Conservation (phyloP, 2,113 vertebrate species). For the Pituophis catenifer region DNA sequence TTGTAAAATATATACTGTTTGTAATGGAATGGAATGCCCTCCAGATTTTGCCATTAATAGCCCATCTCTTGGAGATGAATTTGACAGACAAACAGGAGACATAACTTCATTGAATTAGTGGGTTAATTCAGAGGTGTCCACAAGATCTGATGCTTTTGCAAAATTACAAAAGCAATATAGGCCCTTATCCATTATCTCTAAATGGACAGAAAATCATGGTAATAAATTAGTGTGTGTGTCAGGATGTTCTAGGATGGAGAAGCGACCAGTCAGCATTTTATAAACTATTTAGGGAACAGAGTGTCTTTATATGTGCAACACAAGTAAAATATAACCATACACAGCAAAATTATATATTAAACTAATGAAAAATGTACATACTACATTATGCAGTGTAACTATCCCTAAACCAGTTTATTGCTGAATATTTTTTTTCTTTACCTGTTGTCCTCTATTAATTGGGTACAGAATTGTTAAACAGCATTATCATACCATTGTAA, state of each 20-base stretch:
- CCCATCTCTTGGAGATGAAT: background rate
- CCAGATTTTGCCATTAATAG: background rate
- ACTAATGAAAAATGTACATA: background rate
- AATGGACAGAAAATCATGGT: background rate
- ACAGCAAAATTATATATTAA: background rate
- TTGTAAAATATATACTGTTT: background rate
- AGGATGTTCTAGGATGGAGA: background rate
- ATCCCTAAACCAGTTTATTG: background rate
- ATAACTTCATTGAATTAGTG: background rate
- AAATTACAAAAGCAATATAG: background rate
- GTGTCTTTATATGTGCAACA: background rate
- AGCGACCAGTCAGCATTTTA: background rate
- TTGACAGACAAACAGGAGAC: background rate
- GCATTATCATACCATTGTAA: background rate
- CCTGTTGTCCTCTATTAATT: background rate
- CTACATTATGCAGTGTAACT: background rate
- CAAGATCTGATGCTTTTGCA: background rate
- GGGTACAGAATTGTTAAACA: background rate
- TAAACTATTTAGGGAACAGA: background rate
- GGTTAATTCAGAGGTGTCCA: background rate
- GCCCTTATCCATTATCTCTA: background rate
- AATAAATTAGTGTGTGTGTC: background rate
- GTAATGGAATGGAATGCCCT: background rate
- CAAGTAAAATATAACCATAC: background rate
- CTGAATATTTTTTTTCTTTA: background rate